A percentile compares a stretch with the other conserved stretches of the same genome.
Evolutionary conservation across 1,140 invertebrate genomes (phyloP).

Genomic region (Tribolium castaneum): DNA sequence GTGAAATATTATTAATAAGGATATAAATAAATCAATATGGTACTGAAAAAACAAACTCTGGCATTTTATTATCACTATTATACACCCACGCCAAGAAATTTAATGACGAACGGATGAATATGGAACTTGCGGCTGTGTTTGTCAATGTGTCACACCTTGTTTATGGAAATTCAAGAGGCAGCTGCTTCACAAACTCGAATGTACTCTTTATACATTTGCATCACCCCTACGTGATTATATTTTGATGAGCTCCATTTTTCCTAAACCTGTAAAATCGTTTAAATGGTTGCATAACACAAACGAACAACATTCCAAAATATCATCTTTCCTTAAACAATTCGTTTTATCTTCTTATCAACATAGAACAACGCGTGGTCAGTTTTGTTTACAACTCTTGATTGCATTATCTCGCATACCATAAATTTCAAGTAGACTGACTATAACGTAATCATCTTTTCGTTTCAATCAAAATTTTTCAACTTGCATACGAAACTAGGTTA

Average conservation of each 20-base stretch:
- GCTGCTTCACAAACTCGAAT: conserved; percentile 50
- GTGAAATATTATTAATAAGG: conserved; percentile 54
- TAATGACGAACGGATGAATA: conserved; percentile 52
- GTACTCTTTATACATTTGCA: conserved; percentile 48
- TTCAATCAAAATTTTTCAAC: neutral
- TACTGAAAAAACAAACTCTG: neutral
- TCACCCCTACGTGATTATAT: conserved; percentile 7
- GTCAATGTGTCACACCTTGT: conserved; percentile 53
- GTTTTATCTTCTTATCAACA: neutral
- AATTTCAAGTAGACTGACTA: conserved; percentile 1
- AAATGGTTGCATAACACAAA: neutral
- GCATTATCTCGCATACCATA: conserved; percentile 10
- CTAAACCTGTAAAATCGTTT: neutral
- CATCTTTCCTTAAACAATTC: neutral
- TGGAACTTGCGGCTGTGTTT: conserved; percentile 52
- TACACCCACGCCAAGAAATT: conserved; percentile 41
- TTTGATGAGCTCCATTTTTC: neutral
- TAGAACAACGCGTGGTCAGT: neutral
- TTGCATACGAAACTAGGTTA: neutral
- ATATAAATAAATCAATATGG: conserved; percentile 56
- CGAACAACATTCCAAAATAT: too few relatives aligned
- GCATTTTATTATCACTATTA: neutral
- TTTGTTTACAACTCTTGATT: conserved; percentile 1
- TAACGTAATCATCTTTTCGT: neutral
- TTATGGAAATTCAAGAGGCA: conserved; percentile 54